Evolutionary conservation across 2,797 vertebrate species (phyloP).

Genomic region (Poliocrania exsul): DNA sequence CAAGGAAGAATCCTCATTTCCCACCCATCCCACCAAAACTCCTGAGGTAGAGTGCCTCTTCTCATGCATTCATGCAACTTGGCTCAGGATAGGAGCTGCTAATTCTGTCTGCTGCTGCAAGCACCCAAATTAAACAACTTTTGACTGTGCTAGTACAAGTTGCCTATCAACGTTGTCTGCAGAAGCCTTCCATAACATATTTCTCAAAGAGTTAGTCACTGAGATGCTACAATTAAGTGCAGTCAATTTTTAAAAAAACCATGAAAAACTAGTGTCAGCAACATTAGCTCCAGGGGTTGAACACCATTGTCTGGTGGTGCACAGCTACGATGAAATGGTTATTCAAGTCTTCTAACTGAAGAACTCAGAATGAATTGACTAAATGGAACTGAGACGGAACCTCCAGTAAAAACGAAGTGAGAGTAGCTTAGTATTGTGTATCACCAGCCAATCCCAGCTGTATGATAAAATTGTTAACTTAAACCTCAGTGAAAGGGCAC

Average conservation of each 20-base stretch:
- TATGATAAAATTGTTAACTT: neutral
- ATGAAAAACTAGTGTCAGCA: neutral
- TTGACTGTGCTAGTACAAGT: neutral
- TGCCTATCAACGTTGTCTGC: neutral
- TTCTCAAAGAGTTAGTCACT: neutral
- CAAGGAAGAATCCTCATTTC: neutral
- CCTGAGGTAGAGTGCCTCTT: rapidly evolving
- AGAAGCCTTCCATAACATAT: neutral
- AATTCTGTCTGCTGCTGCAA: neutral
- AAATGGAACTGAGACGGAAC: neutral
- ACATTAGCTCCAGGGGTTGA: neutral
- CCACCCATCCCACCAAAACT: neutral
- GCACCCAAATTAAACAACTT: neutral
- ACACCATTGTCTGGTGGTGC: neutral
- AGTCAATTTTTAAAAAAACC: neutral
- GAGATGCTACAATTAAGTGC: neutral
- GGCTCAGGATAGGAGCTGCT: neutral
- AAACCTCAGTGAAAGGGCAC: neutral
- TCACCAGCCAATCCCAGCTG: neutral
- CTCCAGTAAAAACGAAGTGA: neutral
- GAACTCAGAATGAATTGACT: neutral
- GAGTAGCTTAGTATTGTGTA: neutral
- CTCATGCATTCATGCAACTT: neutral
- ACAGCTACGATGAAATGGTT: neutral
- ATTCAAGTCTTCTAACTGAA: neutral